Evolutionary conservation across 30 jellyfish, hydroid and myxozoan genomes (phyloP).

Genomic region (Pelagia noctiluca): DNA sequence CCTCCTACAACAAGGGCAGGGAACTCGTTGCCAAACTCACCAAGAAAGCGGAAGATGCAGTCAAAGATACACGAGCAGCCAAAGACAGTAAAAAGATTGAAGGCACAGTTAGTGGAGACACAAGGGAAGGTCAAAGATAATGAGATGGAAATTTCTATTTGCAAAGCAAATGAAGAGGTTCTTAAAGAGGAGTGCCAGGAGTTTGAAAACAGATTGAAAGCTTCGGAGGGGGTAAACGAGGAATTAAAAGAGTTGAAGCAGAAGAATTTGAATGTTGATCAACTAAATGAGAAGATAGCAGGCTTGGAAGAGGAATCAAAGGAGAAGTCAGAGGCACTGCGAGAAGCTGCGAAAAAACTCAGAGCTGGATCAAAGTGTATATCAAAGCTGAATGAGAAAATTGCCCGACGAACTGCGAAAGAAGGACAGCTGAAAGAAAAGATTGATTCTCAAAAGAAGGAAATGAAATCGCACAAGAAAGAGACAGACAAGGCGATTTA

Average conservation of each 20-base stretch:
- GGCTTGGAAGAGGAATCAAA: neutral
- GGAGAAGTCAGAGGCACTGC: neutral
- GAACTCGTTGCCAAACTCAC: neutral
- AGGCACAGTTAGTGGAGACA: neutral
- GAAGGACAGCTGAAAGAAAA: neutral
- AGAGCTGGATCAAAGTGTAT: neutral
- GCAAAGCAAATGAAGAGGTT: neutral
- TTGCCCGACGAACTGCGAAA: neutral
- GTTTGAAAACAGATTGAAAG: neutral
- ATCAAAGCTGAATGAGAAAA: neutral
- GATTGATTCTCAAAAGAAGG: neutral
- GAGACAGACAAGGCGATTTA: neutral
- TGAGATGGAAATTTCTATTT: neutral
- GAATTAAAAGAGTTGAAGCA: neutral
- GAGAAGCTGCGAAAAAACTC: neutral
- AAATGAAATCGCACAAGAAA: neutral
- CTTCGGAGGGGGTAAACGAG: neutral
- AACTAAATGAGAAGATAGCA: neutral
- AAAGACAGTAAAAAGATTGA: neutral
- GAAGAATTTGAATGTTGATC: neutral
- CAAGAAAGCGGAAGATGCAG: neutral
- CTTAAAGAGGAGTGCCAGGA: neutral
- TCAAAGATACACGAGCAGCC: neutral
- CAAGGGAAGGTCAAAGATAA: neutral
- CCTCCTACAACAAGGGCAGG: slow-evolving; percentile 1